A percentile compares a stretch with the other conserved stretches of the same genome.
Conservation (phyloP, 1,140 invertebrate species). For the Eupristina koningsbergeri region DNA sequence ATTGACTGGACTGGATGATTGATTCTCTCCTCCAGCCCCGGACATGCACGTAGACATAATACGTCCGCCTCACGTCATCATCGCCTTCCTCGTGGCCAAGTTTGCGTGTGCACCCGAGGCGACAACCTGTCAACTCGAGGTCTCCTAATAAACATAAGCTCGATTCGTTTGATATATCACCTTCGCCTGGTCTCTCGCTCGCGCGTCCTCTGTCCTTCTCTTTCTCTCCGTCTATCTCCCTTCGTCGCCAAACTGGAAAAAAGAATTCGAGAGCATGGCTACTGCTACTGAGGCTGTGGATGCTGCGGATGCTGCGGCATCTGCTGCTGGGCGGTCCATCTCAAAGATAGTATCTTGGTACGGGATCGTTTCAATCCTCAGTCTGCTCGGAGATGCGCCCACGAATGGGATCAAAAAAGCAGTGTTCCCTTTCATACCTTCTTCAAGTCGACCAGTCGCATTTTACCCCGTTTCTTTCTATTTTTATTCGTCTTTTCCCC, state of each 20-base stretch:
- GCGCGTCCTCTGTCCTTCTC: neutral
- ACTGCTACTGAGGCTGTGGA: slow-evolving; percentile 6
- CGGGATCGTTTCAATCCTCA: slow-evolving; percentile 54
- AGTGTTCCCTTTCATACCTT: neutral
- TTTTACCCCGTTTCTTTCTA: neutral
- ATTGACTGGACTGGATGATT: neutral
- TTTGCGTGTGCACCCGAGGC: neutral
- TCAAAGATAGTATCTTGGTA: slow-evolving; percentile 53
- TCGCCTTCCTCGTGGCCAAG: neutral
- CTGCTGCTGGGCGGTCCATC: slow-evolving; percentile 49
- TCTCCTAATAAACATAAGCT: slow-evolving; percentile 42
- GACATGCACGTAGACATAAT: neutral
- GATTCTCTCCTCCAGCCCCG: neutral
- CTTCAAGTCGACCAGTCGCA: neutral
- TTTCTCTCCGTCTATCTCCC: neutral
- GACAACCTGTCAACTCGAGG: neutral
- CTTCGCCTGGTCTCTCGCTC: neutral
- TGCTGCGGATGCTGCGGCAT: neutral
- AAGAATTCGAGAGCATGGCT: slow-evolving; percentile 53
- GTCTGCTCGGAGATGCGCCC: slow-evolving; percentile 63
- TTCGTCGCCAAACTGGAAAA: slow-evolving; percentile 59
- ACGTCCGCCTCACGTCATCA: neutral
- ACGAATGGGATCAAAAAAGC: slow-evolving; percentile 51
- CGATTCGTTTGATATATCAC: slow-evolving; percentile 22
- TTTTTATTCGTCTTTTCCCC: neutral